phyloP scores from a whole-genome alignment of 2,797 vertebrate genomes.

The Aphelocoma californica region DNA sequence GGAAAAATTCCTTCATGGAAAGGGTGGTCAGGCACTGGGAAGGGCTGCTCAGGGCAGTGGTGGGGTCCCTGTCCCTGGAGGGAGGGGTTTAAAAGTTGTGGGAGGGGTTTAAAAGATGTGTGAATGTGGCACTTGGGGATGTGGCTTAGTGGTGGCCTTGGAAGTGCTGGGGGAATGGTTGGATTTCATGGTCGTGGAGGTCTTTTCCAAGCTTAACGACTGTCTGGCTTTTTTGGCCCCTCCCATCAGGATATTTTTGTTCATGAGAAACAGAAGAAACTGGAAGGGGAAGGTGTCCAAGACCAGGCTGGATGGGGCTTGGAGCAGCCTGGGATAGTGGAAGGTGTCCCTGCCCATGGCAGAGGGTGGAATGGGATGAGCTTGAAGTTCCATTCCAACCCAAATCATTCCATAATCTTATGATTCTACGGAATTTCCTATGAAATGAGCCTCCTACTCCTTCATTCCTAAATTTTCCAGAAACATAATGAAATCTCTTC shows the following conservation, averaged over 20 bases:
- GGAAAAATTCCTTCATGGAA: not conserved
- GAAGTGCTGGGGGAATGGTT: not conserved
- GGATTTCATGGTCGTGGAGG: accelerated
- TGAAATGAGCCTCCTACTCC: not conserved
- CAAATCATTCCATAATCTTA: not conserved
- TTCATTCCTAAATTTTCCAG: not conserved
- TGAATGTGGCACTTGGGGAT: not conserved
- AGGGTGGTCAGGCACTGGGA: not conserved
- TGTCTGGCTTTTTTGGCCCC: not conserved
- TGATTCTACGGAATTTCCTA: not conserved
- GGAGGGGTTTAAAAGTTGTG: not conserved
- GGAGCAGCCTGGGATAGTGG: not conserved
- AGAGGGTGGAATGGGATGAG: not conserved
- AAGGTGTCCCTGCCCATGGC: not conserved
- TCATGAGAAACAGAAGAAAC: not conserved
- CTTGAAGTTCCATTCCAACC: not conserved
- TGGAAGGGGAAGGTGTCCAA: not conserved
- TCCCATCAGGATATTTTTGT: not conserved
- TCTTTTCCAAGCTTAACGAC: not conserved
- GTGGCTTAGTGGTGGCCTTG: not conserved
- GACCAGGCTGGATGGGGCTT: accelerated
- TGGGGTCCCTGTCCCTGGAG: not conserved
- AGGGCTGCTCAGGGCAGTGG: not conserved
- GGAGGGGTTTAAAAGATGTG: not conserved
- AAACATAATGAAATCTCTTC: not conserved